phyloP scores from a whole-genome alignment of 2,797 vertebrate genomes.

The Cuculus canorus region DNA sequence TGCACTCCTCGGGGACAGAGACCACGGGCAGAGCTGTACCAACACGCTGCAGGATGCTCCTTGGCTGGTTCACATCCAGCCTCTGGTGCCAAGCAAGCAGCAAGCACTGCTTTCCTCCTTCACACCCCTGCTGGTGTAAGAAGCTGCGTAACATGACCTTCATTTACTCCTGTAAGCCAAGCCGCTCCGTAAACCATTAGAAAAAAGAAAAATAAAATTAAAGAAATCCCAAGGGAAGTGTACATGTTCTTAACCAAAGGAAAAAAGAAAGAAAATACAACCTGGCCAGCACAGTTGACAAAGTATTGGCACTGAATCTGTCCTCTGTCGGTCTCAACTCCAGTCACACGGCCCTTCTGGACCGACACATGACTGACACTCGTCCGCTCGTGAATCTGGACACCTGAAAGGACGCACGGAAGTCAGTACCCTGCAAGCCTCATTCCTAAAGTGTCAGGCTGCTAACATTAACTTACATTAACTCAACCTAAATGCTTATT shows the following conservation, averaged over 20 bases:
- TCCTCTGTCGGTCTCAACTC: conserved; percentile 91
- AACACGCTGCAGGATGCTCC: background rate
- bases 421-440: background rate
- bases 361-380: conserved; percentile 87
- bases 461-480: background rate
- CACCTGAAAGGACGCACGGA: conserved; percentile 77
- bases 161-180: background rate
- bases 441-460: background rate
- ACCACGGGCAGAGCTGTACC: background rate
- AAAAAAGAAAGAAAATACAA: conserved; percentile 32
- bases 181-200: background rate
- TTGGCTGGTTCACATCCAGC: background rate
- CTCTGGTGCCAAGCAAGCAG: background rate
- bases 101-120: background rate
- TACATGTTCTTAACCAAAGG: background rate
- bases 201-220: background rate
- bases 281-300: conserved; percentile 96
- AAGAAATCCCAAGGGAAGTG: background rate
- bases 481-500: background rate
- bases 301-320: conserved; percentile 91
- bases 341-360: conserved; percentile 86
- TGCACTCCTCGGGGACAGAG: background rate
- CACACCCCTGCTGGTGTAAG: background rate
- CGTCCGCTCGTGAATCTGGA: conserved; percentile 90
- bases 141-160: background rate